A percentile compares a stretch with the other conserved stretches of the same genome.
phyloP scores from a whole-genome alignment of 2,113 vertebrate species.

The Bothrops jararaca region DNA sequence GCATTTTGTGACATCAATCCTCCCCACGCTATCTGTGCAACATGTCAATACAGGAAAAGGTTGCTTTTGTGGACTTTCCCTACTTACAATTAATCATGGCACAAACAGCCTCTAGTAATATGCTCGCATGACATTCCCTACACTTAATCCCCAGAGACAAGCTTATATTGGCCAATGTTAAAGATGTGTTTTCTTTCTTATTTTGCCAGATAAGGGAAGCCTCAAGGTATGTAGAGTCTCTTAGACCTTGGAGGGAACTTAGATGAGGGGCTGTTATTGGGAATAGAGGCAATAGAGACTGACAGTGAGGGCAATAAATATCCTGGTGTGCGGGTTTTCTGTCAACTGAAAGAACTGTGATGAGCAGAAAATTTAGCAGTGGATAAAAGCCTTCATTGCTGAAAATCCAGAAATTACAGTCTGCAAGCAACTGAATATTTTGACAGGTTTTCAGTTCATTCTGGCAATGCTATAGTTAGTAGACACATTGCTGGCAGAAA shows the following conservation, averaged over 20 bases:
- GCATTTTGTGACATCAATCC: not conserved
- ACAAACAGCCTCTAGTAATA: not conserved
- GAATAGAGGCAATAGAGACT: not conserved
- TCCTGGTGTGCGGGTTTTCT: not conserved
- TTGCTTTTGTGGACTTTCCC: not conserved
- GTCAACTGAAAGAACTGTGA: not conserved
- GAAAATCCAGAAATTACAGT: not conserved
- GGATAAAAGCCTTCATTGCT: not conserved
- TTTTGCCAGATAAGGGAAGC: not conserved
- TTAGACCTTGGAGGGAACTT: not conserved
- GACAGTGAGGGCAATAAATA: not conserved
- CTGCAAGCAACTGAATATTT: not conserved
- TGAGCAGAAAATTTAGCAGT: not conserved
- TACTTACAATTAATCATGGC: not conserved
- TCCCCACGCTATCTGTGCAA: not conserved
- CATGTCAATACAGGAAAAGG: not conserved
- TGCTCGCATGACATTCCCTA: not conserved
- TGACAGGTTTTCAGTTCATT: not conserved
- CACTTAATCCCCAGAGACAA: not conserved
- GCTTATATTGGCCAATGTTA: not conserved
- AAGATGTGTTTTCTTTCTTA: not conserved
- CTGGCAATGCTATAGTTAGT: not conserved
- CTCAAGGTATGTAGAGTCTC: not conserved
- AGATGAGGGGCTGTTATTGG: not conserved
- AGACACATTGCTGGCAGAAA: not conserved